Conservation (phyloP, 2,113 vertebrate species). For the Nycticryphes semicollaris region DNA sequence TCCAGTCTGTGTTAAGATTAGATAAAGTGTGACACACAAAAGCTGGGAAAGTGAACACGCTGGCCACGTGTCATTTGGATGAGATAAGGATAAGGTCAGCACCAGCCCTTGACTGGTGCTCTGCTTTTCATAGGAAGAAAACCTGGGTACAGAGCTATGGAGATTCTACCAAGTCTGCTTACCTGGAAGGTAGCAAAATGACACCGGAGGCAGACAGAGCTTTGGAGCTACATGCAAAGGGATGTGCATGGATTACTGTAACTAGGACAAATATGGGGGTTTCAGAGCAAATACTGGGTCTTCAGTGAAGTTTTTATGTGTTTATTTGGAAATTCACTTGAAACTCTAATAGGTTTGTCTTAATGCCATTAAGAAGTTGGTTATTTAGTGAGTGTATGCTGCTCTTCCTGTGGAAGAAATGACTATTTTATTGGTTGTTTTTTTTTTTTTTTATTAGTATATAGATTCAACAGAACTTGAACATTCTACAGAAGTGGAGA, state of each 20-base stretch:
- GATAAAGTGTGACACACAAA: background rate
- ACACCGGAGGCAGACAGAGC: background rate
- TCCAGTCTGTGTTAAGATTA: background rate
- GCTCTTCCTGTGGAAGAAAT: background rate
- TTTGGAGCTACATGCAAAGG: background rate
- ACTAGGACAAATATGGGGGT: background rate
- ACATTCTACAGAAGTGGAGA: slow-evolving; percentile 61
- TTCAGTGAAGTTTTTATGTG: background rate
- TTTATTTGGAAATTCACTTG: background rate
- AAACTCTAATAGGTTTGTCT: background rate
- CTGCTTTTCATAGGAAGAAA: background rate
- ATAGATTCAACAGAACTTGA: slow-evolving; percentile 82
- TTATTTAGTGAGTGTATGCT: background rate
- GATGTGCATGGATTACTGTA: background rate
- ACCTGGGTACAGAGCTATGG: background rate
- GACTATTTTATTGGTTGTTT: background rate
- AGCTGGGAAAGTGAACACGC: background rate
- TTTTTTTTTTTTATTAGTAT: slow-evolving; percentile 62
- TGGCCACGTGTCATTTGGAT: background rate
- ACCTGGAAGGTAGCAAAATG: background rate
- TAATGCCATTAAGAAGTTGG: background rate
- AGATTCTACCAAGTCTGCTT: background rate
- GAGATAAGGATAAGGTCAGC: background rate
- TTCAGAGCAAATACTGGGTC: background rate
- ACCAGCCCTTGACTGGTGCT: background rate